Conservation (phyloP, 1,140 invertebrate genomes). For the Danaus plexippus region DNA sequence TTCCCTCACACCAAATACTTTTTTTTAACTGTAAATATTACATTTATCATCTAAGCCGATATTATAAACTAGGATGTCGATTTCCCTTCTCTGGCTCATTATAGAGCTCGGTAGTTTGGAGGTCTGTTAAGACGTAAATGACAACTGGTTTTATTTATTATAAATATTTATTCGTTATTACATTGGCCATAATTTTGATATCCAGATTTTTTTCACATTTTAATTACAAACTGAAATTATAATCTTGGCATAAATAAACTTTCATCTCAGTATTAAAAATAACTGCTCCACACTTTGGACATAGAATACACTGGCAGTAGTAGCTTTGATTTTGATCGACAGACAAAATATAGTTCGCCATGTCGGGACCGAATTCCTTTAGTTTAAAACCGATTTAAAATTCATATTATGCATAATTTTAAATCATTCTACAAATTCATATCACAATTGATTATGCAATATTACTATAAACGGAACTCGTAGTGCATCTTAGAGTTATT, state of each 20-base stretch:
- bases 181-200: conserved; percentile 62
- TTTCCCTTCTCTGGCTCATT: background rate
- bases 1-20: too few relatives aligned
- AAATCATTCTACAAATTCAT: too few relatives aligned
- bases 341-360: too few relatives aligned
- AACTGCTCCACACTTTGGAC: conserved; percentile 22
- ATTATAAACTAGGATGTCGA: background rate
- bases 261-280: conserved; percentile 19
- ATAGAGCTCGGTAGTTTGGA: background rate
- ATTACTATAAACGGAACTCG: too few relatives aligned
- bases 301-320: conserved; percentile 5
- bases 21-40: too few relatives aligned
- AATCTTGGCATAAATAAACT: conserved; percentile 10
- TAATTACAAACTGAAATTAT: conserved; percentile 29
- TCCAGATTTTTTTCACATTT: conserved; percentile 34
- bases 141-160: conserved; percentile 40
- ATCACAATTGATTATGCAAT: too few relatives aligned
- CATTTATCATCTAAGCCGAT: too few relatives aligned
- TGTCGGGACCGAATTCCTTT: too few relatives aligned
- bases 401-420: too few relatives aligned
- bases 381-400: too few relatives aligned
- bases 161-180: conserved; percentile 68
- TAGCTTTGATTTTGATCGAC: background rate
- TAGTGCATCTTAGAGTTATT: too few relatives aligned
- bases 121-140: conserved; percentile 15